A percentile compares a stretch with the other conserved stretches of the same genome.
Evolutionary conservation across 2,113 vertebrate species (phyloP).

Genomic region (Ovis aries): DNA sequence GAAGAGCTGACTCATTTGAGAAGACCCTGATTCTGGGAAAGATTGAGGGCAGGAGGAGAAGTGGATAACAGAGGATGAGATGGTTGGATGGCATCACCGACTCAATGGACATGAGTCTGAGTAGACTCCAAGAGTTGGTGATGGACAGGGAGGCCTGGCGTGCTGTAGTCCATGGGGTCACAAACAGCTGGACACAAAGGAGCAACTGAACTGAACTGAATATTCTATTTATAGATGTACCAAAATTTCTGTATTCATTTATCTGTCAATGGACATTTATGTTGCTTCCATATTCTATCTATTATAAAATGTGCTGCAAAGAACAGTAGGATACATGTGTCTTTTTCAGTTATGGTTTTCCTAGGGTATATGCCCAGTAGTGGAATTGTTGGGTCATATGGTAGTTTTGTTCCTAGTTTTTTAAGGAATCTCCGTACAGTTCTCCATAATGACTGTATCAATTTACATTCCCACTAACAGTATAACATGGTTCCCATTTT

Average conservation of each 20-base stretch:
- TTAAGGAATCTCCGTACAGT: background rate
- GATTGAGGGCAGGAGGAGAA: background rate
- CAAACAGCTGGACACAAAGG: background rate
- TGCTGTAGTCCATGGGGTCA: background rate
- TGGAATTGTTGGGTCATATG: background rate
- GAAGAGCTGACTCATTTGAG: background rate
- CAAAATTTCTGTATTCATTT: background rate
- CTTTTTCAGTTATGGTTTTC: background rate
- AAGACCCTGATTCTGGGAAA: background rate
- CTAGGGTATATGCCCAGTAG: background rate
- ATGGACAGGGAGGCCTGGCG: background rate
- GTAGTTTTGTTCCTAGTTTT: background rate
- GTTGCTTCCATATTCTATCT: background rate
- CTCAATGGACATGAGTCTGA: background rate
- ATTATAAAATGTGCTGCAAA: background rate
- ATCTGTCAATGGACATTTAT: background rate
- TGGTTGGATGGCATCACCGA: background rate
- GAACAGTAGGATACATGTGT: background rate
- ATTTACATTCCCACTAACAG: background rate
- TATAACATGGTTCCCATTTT: background rate
- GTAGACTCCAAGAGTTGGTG: background rate
- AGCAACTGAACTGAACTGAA: background rate
- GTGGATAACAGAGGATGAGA: background rate
- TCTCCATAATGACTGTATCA: background rate
- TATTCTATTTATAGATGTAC: background rate